Percentiles rank a stretch among this genome's conserved stretches.
Evolutionary conservation across 2,888 invertebrate genomes (phyloP).

Genomic region (Yponomeuta sedellus): DNA sequence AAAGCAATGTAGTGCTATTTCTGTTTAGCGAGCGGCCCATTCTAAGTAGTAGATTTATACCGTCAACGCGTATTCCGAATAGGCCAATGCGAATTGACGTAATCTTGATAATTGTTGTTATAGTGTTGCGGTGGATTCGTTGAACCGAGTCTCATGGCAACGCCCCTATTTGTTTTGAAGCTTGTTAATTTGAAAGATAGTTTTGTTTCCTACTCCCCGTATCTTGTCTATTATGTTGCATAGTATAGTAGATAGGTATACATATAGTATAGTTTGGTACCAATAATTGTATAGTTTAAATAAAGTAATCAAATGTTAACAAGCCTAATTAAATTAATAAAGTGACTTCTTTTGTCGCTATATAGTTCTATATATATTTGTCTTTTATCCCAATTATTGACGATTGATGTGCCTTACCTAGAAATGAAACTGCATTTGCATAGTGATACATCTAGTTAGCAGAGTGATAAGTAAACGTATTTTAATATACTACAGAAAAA

Average conservation of each 20-base stretch:
- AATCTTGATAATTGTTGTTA: conserved; percentile 44
- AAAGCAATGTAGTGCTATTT: too few relatives aligned
- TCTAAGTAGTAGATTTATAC: conserved; percentile 30
- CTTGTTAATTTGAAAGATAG: not conserved
- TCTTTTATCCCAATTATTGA: too few relatives aligned
- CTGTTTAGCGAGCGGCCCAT: not conserved
- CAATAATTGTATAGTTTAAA: not conserved
- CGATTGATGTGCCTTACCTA: too few relatives aligned
- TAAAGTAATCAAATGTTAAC: too few relatives aligned
- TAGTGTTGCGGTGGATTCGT: conserved; percentile 30
- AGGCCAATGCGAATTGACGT: conserved; percentile 36
- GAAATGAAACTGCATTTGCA: too few relatives aligned
- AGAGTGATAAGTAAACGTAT: too few relatives aligned
- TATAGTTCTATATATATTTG: too few relatives aligned
- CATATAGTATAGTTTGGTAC: not conserved
- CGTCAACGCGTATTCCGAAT: conserved; percentile 25
- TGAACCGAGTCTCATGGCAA: conserved; percentile 27
- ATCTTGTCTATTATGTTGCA: not conserved
- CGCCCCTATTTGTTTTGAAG: conserved; percentile 16
- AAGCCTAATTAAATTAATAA: too few relatives aligned
- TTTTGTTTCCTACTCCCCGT: not conserved
- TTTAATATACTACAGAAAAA: too few relatives aligned
- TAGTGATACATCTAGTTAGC: too few relatives aligned
- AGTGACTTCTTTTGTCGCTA: too few relatives aligned
- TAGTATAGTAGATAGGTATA: not conserved